Percentiles rank a stretch among this genome's conserved stretches.
Evolutionary conservation across 2,888 invertebrate genomes (phyloP).

Genomic region (Eupeodes luniger): DNA sequence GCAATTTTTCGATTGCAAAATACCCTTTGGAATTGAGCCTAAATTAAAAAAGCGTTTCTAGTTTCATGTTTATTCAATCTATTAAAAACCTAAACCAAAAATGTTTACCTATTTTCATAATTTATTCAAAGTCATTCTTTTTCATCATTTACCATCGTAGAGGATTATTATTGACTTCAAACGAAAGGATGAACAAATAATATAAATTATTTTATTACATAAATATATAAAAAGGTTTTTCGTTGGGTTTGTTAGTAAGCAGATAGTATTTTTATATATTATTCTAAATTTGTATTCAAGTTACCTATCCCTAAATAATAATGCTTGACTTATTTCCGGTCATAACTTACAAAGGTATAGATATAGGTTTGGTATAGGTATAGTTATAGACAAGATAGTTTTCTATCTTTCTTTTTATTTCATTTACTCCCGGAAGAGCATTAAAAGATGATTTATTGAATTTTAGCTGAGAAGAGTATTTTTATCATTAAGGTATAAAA

Average conservation of each 20-base stretch:
- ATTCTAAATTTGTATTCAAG: not conserved
- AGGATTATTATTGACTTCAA: not conserved
- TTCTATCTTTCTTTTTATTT: conserved; percentile 14
- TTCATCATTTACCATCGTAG: not conserved
- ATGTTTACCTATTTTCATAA: not conserved
- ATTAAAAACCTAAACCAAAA: no score
- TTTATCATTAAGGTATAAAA: not conserved
- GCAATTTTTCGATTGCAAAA: no score
- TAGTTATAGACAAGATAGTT: no score
- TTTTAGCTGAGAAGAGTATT: conserved; percentile 11
- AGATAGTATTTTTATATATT: not conserved
- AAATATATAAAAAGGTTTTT: not conserved
- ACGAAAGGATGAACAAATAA: not conserved
- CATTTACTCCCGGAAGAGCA: conserved; percentile 28
- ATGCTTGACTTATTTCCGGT: conserved; percentile 10
- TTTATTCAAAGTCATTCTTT: not conserved
- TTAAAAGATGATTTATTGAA: conserved; percentile 27
- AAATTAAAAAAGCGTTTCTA: no score
- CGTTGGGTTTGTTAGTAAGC: not conserved
- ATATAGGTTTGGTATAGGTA: not conserved
- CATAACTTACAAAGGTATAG: not conserved
- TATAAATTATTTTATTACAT: not conserved
- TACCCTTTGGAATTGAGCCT: no score
- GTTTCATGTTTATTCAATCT: not conserved
- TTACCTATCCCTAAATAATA: not conserved